Base-by-base conservation (phyloP, 2,113 vertebrate species). In the Fukomys damarensis region DNA sequence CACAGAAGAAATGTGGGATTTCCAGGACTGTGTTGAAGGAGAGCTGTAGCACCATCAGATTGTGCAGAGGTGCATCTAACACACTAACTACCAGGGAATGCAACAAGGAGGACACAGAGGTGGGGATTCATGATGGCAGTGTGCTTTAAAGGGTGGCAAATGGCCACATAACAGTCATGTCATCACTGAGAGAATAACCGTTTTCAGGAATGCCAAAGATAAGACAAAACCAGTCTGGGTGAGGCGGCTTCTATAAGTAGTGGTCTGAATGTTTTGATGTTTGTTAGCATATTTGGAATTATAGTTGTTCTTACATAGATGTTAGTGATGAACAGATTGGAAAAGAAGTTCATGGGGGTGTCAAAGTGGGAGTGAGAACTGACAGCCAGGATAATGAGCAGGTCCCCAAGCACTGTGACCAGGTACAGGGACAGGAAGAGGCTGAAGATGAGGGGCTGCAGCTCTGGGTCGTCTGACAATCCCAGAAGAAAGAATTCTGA, bases 51-150 rank as follows among this genome's bases (percentile, higher is more conserved):
- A 7, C 52, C 95, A 86, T 84, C 20, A 56, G 26, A 4, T 32
- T 93, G 58, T 95, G 94, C 11, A 97, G 81, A 1, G 94, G 89
- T 22, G 76, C 74, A 10, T 95, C n/a, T n/a, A n/a, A 49, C 19
- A 95, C 35, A 26, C 88, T 68, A 35, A 86, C 86, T 26, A 87
- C 1, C 32, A 70, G 61, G 74, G 7, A 84, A 10, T 2, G 95
- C 46, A 35, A 86, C 30, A 26, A 94, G 41, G 2, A 87, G 30
- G 14, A 49, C 9, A 2, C 96, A 93, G 32, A 95, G n/a, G 10
- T 22, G 43, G 32, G 80, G 68, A 3, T 41, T 72, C 95, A 96
- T 90, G 52, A 97, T 49, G 46, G 38, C 9, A 4, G 12, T 56
- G 54, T 56, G 14, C 12, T 13, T 56, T 13, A 56, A 13, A 13